phyloP scores from a whole-genome alignment of 2,797 vertebrate species.

The Esox masquinongy region DNA sequence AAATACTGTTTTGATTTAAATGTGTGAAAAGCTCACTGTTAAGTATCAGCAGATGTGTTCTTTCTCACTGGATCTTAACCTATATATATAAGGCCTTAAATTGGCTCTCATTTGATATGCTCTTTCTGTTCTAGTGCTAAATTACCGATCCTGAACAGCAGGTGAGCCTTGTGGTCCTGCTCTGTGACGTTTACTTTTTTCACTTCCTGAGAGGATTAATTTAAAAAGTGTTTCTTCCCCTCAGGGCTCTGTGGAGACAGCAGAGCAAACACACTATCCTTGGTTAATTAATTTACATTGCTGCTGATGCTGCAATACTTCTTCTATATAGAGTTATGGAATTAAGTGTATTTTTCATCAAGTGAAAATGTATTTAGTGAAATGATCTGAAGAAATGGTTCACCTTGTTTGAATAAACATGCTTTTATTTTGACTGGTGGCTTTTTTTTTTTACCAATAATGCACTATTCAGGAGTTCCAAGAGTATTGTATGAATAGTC shows the following conservation, averaged over 20 bases:
- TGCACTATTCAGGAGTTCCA: neutral
- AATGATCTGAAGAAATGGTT: neutral
- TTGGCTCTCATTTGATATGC: neutral
- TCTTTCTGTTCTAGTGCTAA: neutral
- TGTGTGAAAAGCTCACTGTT: neutral
- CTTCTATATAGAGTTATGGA: neutral
- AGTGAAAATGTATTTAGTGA: neutral
- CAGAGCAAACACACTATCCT: neutral
- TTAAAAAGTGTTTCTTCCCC: neutral
- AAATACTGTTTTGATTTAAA: neutral
- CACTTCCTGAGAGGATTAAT: constrained; percentile 2
- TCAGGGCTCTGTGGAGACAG: neutral
- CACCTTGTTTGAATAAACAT: neutral
- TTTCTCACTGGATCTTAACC: neutral
- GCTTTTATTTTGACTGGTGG: neutral
- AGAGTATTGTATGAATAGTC: neutral
- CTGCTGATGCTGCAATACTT: neutral
- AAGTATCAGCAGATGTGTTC: neutral
- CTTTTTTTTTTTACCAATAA: no score
- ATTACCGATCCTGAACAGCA: neutral
- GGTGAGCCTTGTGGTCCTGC: neutral
- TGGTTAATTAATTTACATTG: neutral
- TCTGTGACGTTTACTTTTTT: neutral
- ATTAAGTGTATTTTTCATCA: neutral
- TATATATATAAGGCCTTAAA: neutral